These are phyloP conservation scores for Hystrix brachyura DNA, from an alignment of 2,113 vertebrate species.

Conservation along the genomic window DNA sequence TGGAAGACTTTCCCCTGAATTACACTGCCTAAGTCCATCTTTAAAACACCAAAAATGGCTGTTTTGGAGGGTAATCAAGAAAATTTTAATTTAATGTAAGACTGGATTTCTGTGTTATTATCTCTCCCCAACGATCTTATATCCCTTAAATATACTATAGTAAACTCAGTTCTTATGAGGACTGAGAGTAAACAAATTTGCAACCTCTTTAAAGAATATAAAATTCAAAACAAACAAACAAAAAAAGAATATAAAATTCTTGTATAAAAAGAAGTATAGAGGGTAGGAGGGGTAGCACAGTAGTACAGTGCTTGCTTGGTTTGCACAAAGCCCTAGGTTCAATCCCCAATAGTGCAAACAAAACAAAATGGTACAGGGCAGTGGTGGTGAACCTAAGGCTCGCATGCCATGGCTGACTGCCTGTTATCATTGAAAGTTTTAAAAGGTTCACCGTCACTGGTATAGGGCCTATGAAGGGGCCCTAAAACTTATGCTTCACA, in stretches of 20 bases:
- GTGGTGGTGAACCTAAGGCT: neutral
- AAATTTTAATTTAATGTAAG: neutral
- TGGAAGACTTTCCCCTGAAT: slow-evolving; percentile 15
- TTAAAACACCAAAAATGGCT: neutral
- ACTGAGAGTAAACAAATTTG: neutral
- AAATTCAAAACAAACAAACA: neutral
- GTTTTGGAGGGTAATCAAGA: slow-evolving; percentile 9
- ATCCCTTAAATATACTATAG: neutral
- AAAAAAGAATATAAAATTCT: neutral
- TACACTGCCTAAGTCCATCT: neutral
- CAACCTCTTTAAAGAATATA: neutral
- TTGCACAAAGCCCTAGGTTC: neutral
- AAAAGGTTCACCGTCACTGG: neutral
- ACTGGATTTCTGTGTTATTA: neutral
- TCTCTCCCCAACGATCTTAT: neutral
- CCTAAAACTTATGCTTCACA: neutral
- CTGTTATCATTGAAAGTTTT: neutral
- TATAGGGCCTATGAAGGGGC: neutral
- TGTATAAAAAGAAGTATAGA: neutral
- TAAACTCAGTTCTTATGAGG: neutral
- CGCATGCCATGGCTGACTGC: neutral
- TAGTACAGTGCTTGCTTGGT: neutral
- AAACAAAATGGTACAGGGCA: neutral
- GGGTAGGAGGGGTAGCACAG: neutral
- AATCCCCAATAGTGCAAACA: neutral